Evolutionary conservation across 2,888 invertebrate species (phyloP).

Genomic region (Ophraella communa): DNA sequence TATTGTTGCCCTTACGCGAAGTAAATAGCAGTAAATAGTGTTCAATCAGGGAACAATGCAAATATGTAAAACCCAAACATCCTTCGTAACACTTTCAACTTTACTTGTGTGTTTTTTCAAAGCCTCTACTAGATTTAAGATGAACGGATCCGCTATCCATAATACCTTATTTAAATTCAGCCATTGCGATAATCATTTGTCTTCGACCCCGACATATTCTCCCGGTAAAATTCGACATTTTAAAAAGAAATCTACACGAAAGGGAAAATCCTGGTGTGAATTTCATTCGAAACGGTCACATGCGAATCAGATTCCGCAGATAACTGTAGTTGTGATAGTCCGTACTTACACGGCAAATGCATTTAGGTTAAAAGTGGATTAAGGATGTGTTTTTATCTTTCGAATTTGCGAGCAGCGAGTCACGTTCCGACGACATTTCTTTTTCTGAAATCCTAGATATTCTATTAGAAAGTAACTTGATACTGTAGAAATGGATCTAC

Average conservation of each 20-base stretch:
- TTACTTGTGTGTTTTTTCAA: no score
- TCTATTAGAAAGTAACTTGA: conserved; percentile 19
- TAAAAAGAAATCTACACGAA: conserved; percentile 19
- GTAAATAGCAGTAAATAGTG: no score
- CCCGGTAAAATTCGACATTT: neutral
- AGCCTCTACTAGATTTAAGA: neutral
- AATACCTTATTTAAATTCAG: neutral
- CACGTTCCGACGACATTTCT: conserved; percentile 18
- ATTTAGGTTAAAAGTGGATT: conserved; percentile 57
- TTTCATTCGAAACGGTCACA: conserved; percentile 29
- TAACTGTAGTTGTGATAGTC: conserved; percentile 42
- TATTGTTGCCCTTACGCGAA: no score
- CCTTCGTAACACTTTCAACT: no score
- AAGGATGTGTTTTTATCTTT: conserved; percentile 46
- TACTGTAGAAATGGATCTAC: neutral
- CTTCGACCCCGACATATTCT: neutral
- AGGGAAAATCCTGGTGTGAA: conserved; percentile 27
- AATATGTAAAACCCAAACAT: no score
- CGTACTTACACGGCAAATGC: conserved; percentile 54
- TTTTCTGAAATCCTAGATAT: conserved; percentile 7
- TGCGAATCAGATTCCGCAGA: conserved; percentile 44
- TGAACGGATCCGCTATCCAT: neutral
- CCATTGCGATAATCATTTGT: conserved; percentile 5
- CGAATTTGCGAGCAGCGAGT: conserved; percentile 11
- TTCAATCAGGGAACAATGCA: no score